These are phyloP conservation scores for Lampris incognitus DNA, from an alignment of 2,113 vertebrate species.

Conservation along the genomic window DNA sequence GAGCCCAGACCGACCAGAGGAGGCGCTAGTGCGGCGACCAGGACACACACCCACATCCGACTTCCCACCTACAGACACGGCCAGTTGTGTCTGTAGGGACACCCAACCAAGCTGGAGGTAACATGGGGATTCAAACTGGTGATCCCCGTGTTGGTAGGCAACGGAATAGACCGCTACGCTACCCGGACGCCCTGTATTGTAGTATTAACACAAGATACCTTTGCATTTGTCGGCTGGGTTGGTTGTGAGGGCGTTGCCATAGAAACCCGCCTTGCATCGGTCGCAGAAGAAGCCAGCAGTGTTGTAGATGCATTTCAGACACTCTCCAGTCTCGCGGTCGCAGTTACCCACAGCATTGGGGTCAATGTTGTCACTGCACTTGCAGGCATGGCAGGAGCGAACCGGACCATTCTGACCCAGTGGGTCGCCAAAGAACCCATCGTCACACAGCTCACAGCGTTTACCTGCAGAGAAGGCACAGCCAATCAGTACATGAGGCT, in stretches of 20 bases:
- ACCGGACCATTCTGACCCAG: slow-evolving; percentile 82
- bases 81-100: too few relatives aligned
- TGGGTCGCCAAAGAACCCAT: slow-evolving; percentile 94
- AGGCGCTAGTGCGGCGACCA: too few relatives aligned
- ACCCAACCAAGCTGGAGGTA: too few relatives aligned
- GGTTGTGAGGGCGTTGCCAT: slow-evolving; percentile 85
- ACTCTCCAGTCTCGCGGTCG: slow-evolving; percentile 86
- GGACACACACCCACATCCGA: too few relatives aligned
- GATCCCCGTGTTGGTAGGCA: too few relatives aligned
- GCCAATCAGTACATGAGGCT: too few relatives aligned
- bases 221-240: slow-evolving; percentile 88
- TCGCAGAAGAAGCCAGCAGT: slow-evolving; percentile 89
- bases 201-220: slow-evolving; percentile 67
- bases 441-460: slow-evolving; percentile 95
- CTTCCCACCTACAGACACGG: too few relatives aligned
- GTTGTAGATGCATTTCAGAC: slow-evolving; percentile 93
- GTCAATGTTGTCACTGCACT: slow-evolving; percentile 95
- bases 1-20: too few relatives aligned
- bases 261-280: slow-evolving; percentile 91
- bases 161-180: too few relatives aligned
- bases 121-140: too few relatives aligned
- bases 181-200: too few relatives aligned
- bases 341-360: slow-evolving; percentile 90
- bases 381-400: slow-evolving; percentile 88
- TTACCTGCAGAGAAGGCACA: slow-evolving; percentile 82